phyloP scores from a whole-genome alignment of 2,888 invertebrate genomes.

The Dicyrtomina minuta region DNA sequence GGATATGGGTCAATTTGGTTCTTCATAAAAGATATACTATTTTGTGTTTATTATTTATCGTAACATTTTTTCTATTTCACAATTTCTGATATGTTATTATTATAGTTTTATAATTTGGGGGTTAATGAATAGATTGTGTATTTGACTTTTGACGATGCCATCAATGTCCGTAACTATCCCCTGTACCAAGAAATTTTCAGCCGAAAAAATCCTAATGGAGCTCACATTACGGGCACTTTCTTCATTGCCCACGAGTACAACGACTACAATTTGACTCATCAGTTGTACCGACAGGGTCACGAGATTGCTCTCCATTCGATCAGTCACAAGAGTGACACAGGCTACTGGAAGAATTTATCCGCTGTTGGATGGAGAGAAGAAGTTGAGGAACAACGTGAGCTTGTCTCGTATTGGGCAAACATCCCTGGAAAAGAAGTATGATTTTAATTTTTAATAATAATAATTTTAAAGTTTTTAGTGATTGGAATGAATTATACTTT shows the following conservation, averaged over 20 bases:
- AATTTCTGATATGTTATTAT: too few species aligned
- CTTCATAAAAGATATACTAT: too few species aligned
- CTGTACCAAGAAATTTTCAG: constrained; percentile 60
- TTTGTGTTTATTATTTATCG: too few species aligned
- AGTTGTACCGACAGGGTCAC: constrained; percentile 64
- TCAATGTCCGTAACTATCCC: constrained; percentile 62
- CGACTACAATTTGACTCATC: constrained; percentile 66
- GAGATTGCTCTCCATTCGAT: constrained; percentile 73
- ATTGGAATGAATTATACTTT: too few species aligned
- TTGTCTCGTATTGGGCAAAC: constrained; percentile 62
- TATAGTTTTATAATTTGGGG: too few species aligned
- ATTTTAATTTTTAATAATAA: too few species aligned
- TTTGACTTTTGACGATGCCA: constrained; percentile 69
- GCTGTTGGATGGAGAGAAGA: constrained; percentile 57
- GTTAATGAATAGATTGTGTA: constrained; percentile 72
- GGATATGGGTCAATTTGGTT: too few species aligned
- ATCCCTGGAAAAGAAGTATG: constrained; percentile 56
- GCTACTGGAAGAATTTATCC: constrained; percentile 40
- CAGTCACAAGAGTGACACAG: constrained; percentile 43
- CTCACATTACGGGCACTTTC: constrained; percentile 66
- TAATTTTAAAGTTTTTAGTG: too few species aligned
- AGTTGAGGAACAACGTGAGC: constrained; percentile 63
- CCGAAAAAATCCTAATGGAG: constrained; percentile 67
- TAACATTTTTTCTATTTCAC: neutral
- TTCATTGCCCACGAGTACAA: constrained; percentile 74